phyloP scores from a whole-genome alignment of 2,888 invertebrate genomes.

The Azorinus chamasolen region DNA sequence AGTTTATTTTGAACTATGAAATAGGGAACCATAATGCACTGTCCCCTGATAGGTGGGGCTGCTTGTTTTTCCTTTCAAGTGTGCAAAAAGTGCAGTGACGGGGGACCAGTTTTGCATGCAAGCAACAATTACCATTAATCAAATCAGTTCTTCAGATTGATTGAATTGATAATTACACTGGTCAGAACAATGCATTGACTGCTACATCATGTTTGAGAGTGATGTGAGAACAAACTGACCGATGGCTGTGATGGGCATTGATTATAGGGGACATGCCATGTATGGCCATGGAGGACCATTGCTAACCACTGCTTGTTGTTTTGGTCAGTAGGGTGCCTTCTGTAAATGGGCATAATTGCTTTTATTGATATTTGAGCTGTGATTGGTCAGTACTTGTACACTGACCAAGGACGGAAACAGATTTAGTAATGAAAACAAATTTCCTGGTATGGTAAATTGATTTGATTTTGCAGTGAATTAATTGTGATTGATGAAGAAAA shows the following conservation, averaged over 20 bases:
- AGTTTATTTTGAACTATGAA: no score
- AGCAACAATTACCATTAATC: no score
- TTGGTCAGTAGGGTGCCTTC: conserved; percentile 20
- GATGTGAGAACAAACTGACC: conserved; percentile 51
- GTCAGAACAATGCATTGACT: conserved; percentile 17
- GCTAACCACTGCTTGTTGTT: conserved; percentile 7
- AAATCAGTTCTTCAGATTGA: no score
- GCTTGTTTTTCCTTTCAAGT: no score
- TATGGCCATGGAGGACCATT: conserved; percentile 40
- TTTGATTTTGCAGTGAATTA: no score
- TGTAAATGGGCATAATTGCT: conserved; percentile 26
- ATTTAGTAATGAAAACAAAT: conserved; percentile 8
- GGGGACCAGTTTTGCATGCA: no score
- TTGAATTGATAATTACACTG: conserved; percentile 18
- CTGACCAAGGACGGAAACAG: conserved; percentile 3
- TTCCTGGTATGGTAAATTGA: not conserved
- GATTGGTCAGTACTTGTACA: conserved; percentile 24
- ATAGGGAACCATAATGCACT: no score
- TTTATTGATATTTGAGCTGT: conserved; percentile 35
- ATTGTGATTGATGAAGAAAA: no score
- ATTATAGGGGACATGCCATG: conserved; percentile 23
- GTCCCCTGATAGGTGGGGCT: no score
- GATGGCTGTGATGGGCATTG: conserved; percentile 32
- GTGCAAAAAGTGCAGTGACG: no score
- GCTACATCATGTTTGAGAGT: conserved; percentile 28